These are phyloP conservation scores for Eupsilia transversa DNA, from an alignment of 2,888 invertebrate genomes.

Conservation along the genomic window DNA sequence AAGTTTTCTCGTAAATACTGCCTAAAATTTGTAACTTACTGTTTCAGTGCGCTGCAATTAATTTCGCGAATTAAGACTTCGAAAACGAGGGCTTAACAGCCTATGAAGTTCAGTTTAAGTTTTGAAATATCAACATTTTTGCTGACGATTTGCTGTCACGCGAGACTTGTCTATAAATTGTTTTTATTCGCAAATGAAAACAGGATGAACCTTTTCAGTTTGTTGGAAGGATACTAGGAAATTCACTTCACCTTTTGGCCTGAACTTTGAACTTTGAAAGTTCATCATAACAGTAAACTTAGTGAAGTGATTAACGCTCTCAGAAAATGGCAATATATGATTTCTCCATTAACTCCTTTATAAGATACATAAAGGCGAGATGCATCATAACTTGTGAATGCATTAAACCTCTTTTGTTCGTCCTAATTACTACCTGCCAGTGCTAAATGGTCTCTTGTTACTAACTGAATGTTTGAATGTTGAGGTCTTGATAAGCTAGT, in stretches of 20 bases:
- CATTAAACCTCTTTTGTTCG: constrained; percentile 62
- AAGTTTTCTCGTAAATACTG: constrained; percentile 73
- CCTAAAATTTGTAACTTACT: constrained; percentile 66
- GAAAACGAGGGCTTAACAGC: constrained; percentile 25
- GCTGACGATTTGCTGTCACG: constrained; percentile 45
- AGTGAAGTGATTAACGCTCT: neutral
- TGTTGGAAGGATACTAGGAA: neutral
- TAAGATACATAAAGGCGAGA: neutral
- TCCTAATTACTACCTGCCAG: constrained; percentile 61
- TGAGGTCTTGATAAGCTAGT: constrained; percentile 59
- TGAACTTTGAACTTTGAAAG: constrained; percentile 12
- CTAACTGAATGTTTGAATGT: neutral
- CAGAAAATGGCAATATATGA: constrained; percentile 10
- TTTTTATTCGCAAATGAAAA: constrained; percentile 9
- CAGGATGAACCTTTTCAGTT: constrained; percentile 12
- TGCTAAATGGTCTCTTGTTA: constrained; percentile 19
- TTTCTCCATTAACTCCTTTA: constrained; percentile 5
- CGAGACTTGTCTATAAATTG: constrained; percentile 16
- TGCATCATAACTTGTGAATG: constrained; percentile 47
- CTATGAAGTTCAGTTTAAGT: constrained; percentile 39
- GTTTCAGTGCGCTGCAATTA: constrained; percentile 60
- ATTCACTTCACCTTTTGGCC: neutral
- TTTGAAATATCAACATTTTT: constrained; percentile 38
- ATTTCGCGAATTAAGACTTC: constrained; percentile 61
- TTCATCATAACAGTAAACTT: constrained; percentile 3